These are phyloP conservation scores for Chrysomela aeneicollis DNA, from an alignment of 2,888 invertebrate genomes.

Conservation along the genomic window DNA sequence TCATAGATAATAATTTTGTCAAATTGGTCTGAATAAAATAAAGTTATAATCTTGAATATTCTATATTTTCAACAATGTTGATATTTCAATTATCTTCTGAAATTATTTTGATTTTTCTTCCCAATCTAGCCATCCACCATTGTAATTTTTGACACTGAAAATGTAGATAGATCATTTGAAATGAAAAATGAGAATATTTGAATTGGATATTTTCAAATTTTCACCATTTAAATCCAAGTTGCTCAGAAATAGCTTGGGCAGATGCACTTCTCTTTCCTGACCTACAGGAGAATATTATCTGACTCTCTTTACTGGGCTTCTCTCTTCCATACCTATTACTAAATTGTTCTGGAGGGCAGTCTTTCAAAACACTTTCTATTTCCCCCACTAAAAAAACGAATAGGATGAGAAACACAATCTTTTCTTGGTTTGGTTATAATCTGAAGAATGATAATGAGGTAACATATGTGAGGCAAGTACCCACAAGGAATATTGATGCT, in stretches of 20 bases:
- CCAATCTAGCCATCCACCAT: constrained; percentile 27
- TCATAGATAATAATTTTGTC: too few relatives aligned
- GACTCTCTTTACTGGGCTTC: constrained; percentile 67
- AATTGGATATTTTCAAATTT: neutral
- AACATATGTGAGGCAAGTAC: too few relatives aligned
- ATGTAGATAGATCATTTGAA: neutral
- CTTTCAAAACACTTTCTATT: constrained; percentile 61
- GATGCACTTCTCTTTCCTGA: constrained; percentile 71
- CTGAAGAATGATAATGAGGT: too few relatives aligned
- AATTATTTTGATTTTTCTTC: constrained; percentile 23
- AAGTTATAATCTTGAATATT: too few relatives aligned
- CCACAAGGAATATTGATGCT: constrained; percentile 81
- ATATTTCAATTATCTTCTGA: too few relatives aligned
- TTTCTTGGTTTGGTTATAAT: too few relatives aligned
- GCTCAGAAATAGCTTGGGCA: constrained; percentile 67
- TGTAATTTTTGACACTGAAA: constrained; percentile 22
- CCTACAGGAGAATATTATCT: constrained; percentile 75
- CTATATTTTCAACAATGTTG: too few relatives aligned
- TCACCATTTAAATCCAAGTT: constrained; percentile 69
- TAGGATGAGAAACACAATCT: too few relatives aligned
- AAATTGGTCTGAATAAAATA: too few relatives aligned
- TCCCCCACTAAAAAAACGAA: constrained; percentile 64
- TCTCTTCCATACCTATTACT: constrained; percentile 64
- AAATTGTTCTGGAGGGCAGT: constrained; percentile 66
- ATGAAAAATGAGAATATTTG: too few relatives aligned